Evolutionary conservation across 2,888 invertebrate species (phyloP), one percentile per base, ranked within the genome.

Genomic region (Diaprepes abbreviatus): DNA sequence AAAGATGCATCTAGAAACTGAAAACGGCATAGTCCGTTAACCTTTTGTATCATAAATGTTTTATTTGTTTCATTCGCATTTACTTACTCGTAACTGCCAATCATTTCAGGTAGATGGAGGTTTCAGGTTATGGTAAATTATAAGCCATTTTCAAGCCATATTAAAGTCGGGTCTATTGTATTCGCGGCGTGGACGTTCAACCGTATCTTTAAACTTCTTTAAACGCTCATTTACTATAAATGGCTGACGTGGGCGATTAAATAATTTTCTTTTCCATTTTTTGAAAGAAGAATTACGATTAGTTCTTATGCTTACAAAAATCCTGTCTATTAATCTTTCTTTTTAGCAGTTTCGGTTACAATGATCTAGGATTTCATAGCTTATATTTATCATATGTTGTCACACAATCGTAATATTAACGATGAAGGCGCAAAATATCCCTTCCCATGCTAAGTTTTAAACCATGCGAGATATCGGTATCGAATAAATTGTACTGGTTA

Each of bases 81-180:
- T 58, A 67, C 62, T 55, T 63, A 43, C 40, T 31, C 59, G 57
- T 52, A 64, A 58, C 69, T 69, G 64, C 69, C 69, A 69, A 69
- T 69, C 69, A 69, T 69, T 69, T 69, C 69, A 69, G 69, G 69
- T 64, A 69, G 69, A 69, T 64, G 64, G 54, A 50, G 64, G 63
- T 55, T 67, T 68, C 68, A 69, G 69, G 69, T 69, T 69, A 69
- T 64, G 63, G 63, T 69, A 64, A 69, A 69, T 68, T 68, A 68
- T 68, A 63, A 63, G 68, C 68, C 50, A 68, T 68, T 68, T 68
- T 67, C 67, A 62, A 66, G 67, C 55, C 35, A 62, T 62, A 67
- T 62, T 68, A 68, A 62, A 57, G 43, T 60, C 55, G 55, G 65
- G 63, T 58, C 64, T 64, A 69, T 64, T 64, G 69, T 64, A 45